These are phyloP conservation scores for Sarcophaga rosellei DNA, from an alignment of 2,888 invertebrate species.

Conservation along the genomic window DNA sequence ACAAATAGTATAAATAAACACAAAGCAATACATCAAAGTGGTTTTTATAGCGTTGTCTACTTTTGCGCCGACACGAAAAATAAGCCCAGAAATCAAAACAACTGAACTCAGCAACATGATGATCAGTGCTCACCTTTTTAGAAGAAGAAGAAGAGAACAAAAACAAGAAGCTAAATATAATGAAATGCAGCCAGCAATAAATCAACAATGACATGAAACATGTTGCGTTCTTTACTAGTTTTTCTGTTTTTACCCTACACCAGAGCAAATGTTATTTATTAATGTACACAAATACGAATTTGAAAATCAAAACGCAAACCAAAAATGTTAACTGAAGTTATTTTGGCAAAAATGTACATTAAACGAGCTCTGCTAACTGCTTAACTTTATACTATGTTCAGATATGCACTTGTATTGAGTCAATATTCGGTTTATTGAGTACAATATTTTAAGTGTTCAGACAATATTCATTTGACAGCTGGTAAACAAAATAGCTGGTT, in stretches of 20 bases:
- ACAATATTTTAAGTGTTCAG: too few relatives aligned
- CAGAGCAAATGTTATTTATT: too few relatives aligned
- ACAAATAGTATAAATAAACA: not conserved
- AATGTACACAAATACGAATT: too few relatives aligned
- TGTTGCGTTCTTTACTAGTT: constrained; percentile 32
- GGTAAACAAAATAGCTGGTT: too few relatives aligned
- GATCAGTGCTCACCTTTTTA: not conserved
- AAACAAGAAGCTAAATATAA: constrained; percentile 25
- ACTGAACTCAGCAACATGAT: not conserved
- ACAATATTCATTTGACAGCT: too few relatives aligned
- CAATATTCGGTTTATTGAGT: too few relatives aligned
- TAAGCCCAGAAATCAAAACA: not conserved
- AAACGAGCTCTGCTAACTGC: too few relatives aligned
- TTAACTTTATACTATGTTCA: too few relatives aligned
- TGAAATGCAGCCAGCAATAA: constrained; percentile 47
- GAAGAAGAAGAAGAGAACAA: not conserved
- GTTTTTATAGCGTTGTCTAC: not conserved
- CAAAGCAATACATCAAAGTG: not conserved
- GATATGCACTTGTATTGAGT: too few relatives aligned
- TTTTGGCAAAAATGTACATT: too few relatives aligned
- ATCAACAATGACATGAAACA: constrained; percentile 58
- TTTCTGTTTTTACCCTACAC: not conserved
- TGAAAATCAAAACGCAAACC: too few relatives aligned
- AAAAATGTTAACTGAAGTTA: too few relatives aligned
- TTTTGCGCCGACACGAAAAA: not conserved